These are phyloP conservation scores for Epinotia brunnichana DNA, from an alignment of 2,888 invertebrate species.

Conservation along the genomic window DNA sequence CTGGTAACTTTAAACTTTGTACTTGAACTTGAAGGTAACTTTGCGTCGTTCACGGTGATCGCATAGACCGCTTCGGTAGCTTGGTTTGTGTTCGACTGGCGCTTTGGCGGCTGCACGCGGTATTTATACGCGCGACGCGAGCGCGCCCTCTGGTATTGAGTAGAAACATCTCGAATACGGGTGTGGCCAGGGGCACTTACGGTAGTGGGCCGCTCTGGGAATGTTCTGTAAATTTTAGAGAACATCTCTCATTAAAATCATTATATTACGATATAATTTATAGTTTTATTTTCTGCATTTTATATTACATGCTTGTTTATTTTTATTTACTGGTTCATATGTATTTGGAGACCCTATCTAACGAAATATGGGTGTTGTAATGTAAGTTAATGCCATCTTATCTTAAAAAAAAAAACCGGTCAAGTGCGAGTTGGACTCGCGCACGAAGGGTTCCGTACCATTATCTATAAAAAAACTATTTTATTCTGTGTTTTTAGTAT, in stretches of 20 bases:
- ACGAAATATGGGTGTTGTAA: too few species aligned
- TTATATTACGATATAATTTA: neutral
- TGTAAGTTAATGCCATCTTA: too few species aligned
- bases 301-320: too few species aligned
- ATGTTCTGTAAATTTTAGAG: neutral
- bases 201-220: slow-evolving; percentile 46
- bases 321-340: too few species aligned
- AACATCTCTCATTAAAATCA: too few species aligned
- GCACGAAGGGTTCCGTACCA: too few species aligned
- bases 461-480: too few species aligned
- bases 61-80: slow-evolving; percentile 3
- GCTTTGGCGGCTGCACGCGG: slow-evolving; percentile 15
- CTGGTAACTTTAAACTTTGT: slow-evolving; percentile 33
- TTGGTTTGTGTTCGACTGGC: slow-evolving; percentile 52
- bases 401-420: too few species aligned
- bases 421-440: too few species aligned
- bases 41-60: slow-evolving; percentile 7
- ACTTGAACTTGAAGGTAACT: too few species aligned
- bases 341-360: too few species aligned
- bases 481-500: too few species aligned
- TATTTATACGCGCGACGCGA: slow-evolving; percentile 55
- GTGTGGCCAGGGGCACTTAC: slow-evolving; percentile 47
- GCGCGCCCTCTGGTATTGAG: slow-evolving; percentile 66
- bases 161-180: slow-evolving; percentile 56
- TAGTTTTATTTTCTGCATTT: neutral